A percentile compares a stretch with the other conserved stretches of the same genome.
Conservation (phyloP, 1,140 invertebrate species). For the Magallana ariakensis region DNA sequence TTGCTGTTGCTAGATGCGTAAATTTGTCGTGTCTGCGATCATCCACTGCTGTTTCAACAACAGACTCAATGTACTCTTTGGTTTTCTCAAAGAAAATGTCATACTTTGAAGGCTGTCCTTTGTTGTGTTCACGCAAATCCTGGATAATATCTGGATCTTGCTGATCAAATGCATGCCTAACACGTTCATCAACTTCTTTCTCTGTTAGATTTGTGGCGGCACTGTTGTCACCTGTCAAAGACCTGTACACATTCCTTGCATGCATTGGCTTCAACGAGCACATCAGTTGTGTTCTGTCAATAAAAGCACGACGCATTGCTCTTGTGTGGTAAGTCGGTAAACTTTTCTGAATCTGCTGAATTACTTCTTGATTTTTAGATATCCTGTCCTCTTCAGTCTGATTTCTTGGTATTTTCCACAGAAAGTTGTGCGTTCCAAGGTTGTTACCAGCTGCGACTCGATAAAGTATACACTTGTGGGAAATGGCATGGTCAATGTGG, state of each 20-base stretch:
- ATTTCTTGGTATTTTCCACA: constrained; percentile 24
- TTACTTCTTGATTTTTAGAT: constrained; percentile 13
- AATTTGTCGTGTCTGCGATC: constrained; percentile 12
- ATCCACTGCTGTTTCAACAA: constrained; percentile 33
- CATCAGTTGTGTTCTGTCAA: background rate
- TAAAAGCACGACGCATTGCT: constrained; percentile 19
- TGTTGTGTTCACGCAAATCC: background rate
- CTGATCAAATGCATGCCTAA: background rate
- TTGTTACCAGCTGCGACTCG: background rate
- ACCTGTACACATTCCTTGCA: constrained; percentile 16
- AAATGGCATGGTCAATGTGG: constrained; percentile 19
- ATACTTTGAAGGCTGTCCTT: constrained; percentile 42
- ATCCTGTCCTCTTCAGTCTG: background rate
- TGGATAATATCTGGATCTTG: constrained; percentile 21
- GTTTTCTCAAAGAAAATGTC: background rate
- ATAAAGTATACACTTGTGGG: constrained; percentile 37
- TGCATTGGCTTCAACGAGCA: constrained; percentile 5
- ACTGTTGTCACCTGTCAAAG: constrained; percentile 12
- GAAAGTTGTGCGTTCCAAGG: constrained; percentile 27
- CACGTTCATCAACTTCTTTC: background rate
- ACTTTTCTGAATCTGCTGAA: constrained; percentile 17
- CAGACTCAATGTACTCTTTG: background rate
- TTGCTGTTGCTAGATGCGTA: constrained; percentile 36
- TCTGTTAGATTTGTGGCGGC: constrained; percentile 36
- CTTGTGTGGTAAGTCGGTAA: constrained; percentile 39